Evolutionary conservation across 2,797 vertebrate species (phyloP), one percentile per base, ranked within the genome.

Genomic region (Coregonus sp.): DNA sequence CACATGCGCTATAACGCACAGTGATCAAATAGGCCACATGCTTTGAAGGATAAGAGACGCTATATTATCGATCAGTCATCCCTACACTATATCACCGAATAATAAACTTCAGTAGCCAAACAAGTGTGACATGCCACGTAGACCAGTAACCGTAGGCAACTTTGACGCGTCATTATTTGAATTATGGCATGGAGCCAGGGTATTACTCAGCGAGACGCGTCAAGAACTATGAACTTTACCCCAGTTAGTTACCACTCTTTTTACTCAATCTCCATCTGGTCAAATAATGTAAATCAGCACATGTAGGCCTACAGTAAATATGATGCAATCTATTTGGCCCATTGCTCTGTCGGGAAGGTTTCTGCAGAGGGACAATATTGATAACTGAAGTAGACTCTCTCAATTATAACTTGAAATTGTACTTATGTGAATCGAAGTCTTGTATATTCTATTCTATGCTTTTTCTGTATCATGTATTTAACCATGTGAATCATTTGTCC

Each of bases 181-280:
- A n/a, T 7, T 18, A 29, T 71, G 20, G 37, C 79, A 4, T 31
- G 50, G 50, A 75, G 69, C 77, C 73, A 77, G 7, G 16, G n/a
- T 16, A 31, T 73, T 37, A 14, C 33, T 16, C 78, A 73, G 65
- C 20, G 72, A 16, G n/a, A 4, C 47, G 4, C 82, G 80, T 82
- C 88, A 89, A 80, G 79, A 80, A 4, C 29, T n/a, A 20, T 84
- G 87, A 86, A 86, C 92, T 94, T 92, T 94, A 76, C 81, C 91
- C 89, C 79, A 93, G 31, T 89, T 86, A 85, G 83, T 85, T 80
- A 76, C 33, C 72, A 74, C 78, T 75, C 76, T 18, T 6, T 18
- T 6, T 59, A 18, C 74, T 9, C 77, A 70, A 47, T 47, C 74
- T 71, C 72, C 66, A 20, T 35, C 50, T 73, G 81, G 78, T 18